Conservation (phyloP, 1,140 invertebrate species). For the Spodoptera frugiperda region DNA sequence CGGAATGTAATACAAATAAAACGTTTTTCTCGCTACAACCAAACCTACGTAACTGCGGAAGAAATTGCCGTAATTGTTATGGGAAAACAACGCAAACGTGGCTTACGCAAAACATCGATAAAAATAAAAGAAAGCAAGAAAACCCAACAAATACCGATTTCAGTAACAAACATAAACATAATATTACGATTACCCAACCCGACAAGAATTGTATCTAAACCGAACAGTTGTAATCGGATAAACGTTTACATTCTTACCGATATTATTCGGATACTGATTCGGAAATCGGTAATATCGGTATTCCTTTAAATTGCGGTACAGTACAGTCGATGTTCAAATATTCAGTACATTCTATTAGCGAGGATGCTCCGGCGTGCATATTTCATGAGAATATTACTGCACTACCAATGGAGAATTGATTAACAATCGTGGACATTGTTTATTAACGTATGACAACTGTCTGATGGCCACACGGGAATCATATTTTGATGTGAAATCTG, state of each 20-base stretch:
- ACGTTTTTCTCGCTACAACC: no score
- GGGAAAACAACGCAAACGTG: no score
- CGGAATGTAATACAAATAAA: no score
- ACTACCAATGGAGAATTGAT: conserved; percentile 19
- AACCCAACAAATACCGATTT: background rate
- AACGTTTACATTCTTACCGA: conserved; percentile 21
- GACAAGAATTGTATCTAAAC: background rate
- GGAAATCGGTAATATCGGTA: background rate
- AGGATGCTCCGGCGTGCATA: conserved; percentile 25
- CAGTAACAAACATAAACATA: background rate
- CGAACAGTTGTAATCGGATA: conserved; percentile 7
- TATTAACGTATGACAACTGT: conserved; percentile 23
- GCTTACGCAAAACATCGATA: no score
- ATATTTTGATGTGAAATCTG: no score
- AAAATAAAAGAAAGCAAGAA: no score
- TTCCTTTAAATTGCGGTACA: conserved; percentile 27
- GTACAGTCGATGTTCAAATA: conserved; percentile 32
- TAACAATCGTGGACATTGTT: conserved; percentile 26
- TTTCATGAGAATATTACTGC: conserved; percentile 33
- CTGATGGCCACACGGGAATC: no score
- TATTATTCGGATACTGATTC: background rate
- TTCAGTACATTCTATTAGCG: conserved; percentile 37
- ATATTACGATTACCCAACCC: background rate
- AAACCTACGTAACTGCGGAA: no score
- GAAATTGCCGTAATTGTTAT: no score